phyloP scores from a whole-genome alignment of 1,140 invertebrate species.

The Penaeus chinensis region DNA sequence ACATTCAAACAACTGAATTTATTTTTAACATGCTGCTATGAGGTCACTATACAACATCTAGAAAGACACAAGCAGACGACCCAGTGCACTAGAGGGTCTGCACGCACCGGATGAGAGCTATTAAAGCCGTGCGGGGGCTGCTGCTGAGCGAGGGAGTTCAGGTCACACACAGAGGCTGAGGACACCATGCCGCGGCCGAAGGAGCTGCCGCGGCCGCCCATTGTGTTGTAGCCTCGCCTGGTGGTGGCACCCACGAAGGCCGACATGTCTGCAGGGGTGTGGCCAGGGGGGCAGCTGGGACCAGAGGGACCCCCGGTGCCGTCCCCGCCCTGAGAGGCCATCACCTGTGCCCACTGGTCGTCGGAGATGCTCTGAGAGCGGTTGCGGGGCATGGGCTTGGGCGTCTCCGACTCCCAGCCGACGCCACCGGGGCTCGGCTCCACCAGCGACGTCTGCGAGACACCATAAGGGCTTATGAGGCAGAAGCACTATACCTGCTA shows the following conservation, averaged over 20 bases:
- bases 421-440: constrained; percentile 43
- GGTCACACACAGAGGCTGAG: constrained; percentile 62
- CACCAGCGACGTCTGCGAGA: constrained; percentile 56
- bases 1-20: not conserved
- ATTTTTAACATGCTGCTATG: not conserved
- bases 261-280: constrained; percentile 50
- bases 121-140: constrained; percentile 54
- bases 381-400: constrained; percentile 44
- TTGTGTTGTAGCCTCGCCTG: constrained; percentile 71
- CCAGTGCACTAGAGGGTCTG: not conserved
- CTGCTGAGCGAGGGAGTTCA: constrained; percentile 58
- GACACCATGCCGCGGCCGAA: constrained; percentile 61
- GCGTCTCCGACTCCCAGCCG: constrained; percentile 29
- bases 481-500: constrained; percentile 32
- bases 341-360: constrained; percentile 61
- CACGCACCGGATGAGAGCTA: constrained; percentile 45
- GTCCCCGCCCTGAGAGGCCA: constrained; percentile 28
- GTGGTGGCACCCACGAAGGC: constrained; percentile 60
- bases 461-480: constrained; percentile 38
- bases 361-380: constrained; percentile 63
- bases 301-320: constrained; percentile 19
- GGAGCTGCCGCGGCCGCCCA: constrained; percentile 44
- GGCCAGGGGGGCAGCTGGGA: constrained; percentile 43
- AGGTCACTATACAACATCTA: not conserved
- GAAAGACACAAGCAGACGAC: not conserved